Evolutionary conservation across 2,113 vertebrate genomes (phyloP).

Genomic region (Sylvia atricapilla): DNA sequence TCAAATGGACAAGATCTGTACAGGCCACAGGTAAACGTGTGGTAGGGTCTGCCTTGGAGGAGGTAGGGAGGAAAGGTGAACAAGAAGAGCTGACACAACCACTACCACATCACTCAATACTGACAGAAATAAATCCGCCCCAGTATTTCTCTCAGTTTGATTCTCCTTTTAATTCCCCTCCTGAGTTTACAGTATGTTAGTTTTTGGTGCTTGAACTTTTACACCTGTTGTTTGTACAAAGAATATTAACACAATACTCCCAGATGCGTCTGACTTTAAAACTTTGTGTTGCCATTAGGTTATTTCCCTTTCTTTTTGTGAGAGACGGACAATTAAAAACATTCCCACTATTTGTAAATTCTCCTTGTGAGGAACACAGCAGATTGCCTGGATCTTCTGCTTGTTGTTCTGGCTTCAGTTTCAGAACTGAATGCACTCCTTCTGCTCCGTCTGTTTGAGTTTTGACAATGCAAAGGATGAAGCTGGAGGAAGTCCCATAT

Average conservation of each 20-base stretch:
- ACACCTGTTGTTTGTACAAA: neutral
- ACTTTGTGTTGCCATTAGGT: constrained; percentile 31
- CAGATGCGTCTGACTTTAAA: constrained; percentile 38
- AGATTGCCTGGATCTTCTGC: constrained; percentile 81
- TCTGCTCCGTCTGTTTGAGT: constrained; percentile 82
- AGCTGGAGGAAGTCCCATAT: constrained; percentile 74
- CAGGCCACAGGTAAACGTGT: neutral
- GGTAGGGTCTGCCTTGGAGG: neutral
- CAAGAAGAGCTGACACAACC: neutral
- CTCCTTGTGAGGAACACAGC: constrained; percentile 77
- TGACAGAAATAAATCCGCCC: neutral
- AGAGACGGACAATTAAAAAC: constrained; percentile 72
- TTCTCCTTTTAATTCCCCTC: neutral
- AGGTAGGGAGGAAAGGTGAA: neutral
- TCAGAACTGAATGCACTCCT: constrained; percentile 79
- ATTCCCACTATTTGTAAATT: constrained; percentile 71
- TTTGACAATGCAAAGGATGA: constrained; percentile 78
- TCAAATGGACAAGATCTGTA: neutral
- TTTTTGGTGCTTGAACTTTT: neutral
- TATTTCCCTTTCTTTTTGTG: constrained; percentile 64
- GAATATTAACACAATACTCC: neutral
- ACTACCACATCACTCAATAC: neutral
- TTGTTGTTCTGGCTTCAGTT: constrained; percentile 79
- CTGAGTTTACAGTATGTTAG: neutral
- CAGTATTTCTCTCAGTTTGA: neutral